Evolutionary conservation across 2,888 invertebrate species (phyloP), one percentile per base, ranked within the genome.

Genomic region (Argyresthia albistria): DNA sequence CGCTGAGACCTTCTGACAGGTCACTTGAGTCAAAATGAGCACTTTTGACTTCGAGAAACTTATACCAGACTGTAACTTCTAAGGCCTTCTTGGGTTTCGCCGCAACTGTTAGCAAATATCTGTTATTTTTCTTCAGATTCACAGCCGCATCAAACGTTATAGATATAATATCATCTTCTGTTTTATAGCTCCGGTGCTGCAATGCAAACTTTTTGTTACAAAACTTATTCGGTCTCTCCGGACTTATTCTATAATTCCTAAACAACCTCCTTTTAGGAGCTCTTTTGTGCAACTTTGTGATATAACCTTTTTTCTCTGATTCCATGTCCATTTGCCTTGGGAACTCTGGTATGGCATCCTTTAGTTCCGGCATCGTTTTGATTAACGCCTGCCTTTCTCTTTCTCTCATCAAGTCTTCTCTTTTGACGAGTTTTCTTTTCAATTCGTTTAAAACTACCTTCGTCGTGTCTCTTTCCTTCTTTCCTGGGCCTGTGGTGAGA

Each of bases 391-490:
- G 82, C 35, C 83, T 76, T 57, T 88, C 88, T 54, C 88, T 70
- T 56, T 84, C 87, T 1, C 87, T 66, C 88, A 88, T 88, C 1
- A 80, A 54, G 51, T 88, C 88, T 51, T 88, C 88, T 58, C 88
- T 63, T 58, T 80, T 82, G 43, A 84, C 81, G 58, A 88, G 58
- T 58, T 83, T 84, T 53, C 80, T 71, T 64, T 73, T 83, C 45
- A 88, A 60, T 58, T 88, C 88, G 10, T 65, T 67, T 1, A 88
- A 55, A 8, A 88, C 86, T 1, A 84, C 64, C 64, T 76, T 80
- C 1, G 80, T 77, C 0, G 71, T 63, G 15, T 84, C 80, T 12
- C 66, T 80, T 54, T 88, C 88, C 56, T 69, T 80, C 54, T 66
- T 68, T 0, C 88, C 88, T 0, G 88, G 88, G 0, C 63, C 79